phyloP scores from a whole-genome alignment of 1,140 invertebrate genomes.

The Aphis craccivora region DNA sequence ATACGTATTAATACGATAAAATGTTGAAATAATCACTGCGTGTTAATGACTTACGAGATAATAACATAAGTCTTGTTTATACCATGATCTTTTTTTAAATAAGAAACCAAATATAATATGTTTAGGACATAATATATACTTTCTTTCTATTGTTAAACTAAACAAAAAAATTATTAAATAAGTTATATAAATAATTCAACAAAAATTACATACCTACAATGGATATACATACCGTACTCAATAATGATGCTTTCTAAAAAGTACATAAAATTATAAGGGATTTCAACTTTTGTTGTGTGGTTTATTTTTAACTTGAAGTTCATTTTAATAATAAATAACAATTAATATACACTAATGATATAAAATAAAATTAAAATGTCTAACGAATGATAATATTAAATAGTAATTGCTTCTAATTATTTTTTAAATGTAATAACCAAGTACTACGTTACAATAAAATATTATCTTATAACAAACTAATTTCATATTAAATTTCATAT shows the following conservation, averaged over 20 bases:
- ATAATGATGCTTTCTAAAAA: not conserved
- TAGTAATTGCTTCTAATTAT: too few relatives aligned
- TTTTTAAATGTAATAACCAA: too few relatives aligned
- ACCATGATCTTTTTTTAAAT: not conserved
- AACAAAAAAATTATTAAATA: not conserved
- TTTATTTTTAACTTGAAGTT: not conserved
- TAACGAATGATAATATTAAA: too few relatives aligned
- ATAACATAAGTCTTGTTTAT: not conserved
- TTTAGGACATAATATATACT: not conserved
- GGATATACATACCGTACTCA: too few relatives aligned
- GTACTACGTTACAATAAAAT: too few relatives aligned
- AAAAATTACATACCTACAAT: not conserved
- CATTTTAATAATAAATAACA: too few relatives aligned
- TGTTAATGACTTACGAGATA: not conserved
- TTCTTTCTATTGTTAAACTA: not conserved
- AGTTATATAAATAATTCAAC: not conserved
- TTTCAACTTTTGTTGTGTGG: not conserved
- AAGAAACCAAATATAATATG: not conserved
- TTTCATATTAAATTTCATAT: not conserved
- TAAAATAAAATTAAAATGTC: too few relatives aligned
- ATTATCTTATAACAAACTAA: too few relatives aligned
- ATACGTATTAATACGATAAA: not conserved
- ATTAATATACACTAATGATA: too few relatives aligned
- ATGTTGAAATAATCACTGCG: not conserved
- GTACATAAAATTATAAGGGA: not conserved